Percentiles rank a stretch among this genome's conserved stretches.
phyloP scores from a whole-genome alignment of 2,888 invertebrate genomes.

The Rotaria macrura region DNA sequence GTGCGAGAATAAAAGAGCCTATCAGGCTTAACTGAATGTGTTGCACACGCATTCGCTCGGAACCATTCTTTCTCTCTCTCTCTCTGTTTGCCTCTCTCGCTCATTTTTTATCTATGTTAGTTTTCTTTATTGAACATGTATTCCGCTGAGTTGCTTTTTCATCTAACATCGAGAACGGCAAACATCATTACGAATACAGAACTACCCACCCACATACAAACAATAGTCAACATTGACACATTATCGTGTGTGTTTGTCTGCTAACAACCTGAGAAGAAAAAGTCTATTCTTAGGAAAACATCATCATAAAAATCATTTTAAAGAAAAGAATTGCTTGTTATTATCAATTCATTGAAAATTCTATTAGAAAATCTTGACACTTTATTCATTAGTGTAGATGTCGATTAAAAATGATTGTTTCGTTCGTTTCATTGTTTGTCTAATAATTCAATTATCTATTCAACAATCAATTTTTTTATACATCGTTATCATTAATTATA shows the following conservation, averaged over 20 bases:
- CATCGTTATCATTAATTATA: no score
- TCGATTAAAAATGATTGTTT: neutral
- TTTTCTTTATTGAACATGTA: neutral
- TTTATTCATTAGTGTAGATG: neutral
- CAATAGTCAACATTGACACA: neutral
- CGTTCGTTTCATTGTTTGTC: neutral
- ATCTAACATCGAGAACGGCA: neutral
- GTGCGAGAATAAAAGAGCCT: neutral
- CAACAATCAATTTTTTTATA: neutral
- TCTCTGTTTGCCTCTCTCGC: no score
- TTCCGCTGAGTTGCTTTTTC: neutral
- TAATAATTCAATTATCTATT: neutral
- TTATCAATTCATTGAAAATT: no score
- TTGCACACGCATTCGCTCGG: neutral
- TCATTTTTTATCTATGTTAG: neutral
- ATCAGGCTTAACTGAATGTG: neutral
- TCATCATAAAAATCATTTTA: neutral
- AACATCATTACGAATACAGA: neutral
- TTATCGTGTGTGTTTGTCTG: neutral
- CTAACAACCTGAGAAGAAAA: neutral
- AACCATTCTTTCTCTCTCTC: neutral
- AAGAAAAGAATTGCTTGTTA: no score
- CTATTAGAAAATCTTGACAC: no score
- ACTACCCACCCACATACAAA: neutral
- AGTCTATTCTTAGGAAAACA: neutral